Percentiles rank a stretch among this genome's conserved stretches.
These are phyloP conservation scores for Amaurobius ferox DNA, from an alignment of 2,888 invertebrate genomes.

Conservation along the genomic window DNA sequence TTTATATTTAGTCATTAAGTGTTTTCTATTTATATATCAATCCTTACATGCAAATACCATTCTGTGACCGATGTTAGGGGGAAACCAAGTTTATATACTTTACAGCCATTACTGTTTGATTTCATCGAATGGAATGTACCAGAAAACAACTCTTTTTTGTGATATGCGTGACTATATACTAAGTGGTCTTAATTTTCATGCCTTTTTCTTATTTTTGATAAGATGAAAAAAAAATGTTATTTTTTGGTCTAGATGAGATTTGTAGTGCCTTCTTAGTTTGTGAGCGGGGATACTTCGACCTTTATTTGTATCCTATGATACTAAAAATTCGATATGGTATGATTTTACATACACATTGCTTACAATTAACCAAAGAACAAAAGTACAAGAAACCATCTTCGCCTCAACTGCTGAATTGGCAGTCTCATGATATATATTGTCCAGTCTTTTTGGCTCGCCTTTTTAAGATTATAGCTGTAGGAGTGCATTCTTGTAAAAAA, in stretches of 20 bases:
- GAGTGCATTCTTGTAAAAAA: neutral
- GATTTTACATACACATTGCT: neutral
- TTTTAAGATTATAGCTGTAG: neutral
- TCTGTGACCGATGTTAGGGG: no score
- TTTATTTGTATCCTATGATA: neutral
- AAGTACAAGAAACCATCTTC: slow-evolving; percentile 7
- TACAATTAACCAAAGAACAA: slow-evolving; percentile 8
- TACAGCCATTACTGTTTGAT: neutral
- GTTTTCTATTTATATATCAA: no score
- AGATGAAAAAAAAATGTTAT: slow-evolving; percentile 32
- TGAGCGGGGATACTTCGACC: neutral
- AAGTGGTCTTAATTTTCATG: slow-evolving; percentile 69
- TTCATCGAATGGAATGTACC: neutral
- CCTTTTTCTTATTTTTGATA: slow-evolving; percentile 69
- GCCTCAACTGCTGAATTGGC: neutral
- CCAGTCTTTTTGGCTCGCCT: neutral
- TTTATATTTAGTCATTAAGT: no score
- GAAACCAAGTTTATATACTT: no score
- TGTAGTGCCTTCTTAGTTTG: slow-evolving; percentile 67
- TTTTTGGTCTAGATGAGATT: slow-evolving; percentile 58
- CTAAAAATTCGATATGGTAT: neutral
- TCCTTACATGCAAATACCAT: no score
- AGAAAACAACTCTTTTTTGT: slow-evolving; percentile 55
- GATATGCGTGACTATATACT: slow-evolving; percentile 34
- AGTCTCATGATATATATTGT: neutral